Base-by-base conservation (phyloP, 2,113 vertebrate genomes). In the Muntiacus reevesi region DNA sequence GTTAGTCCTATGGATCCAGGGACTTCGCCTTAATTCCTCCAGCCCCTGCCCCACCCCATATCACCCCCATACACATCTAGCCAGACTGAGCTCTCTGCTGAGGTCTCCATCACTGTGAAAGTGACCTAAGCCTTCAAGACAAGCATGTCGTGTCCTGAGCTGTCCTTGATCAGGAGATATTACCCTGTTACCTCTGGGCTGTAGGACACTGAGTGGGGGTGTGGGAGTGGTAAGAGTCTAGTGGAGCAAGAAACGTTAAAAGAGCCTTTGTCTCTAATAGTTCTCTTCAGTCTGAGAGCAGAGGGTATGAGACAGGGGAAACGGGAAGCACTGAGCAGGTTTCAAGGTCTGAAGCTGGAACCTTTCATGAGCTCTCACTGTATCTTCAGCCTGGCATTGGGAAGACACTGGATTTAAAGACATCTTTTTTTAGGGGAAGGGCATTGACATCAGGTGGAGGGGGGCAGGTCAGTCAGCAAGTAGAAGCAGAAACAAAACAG, bases 401-500 rank as follows among this genome's bases (percentile, higher is more conserved):
- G 60, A 71, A 28, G 67, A 47, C 30, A 83, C 3, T 78, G 84
- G 17, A 90, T 64, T 64, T 79, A 92, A 96, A 97, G 54, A 52
- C 28, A 16, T 17, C 11, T 45, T 6, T 92, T 92, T 93, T 59
- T 91, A 79, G 43, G 25, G 36, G 45, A 91, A 67, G 50, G 74
- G 10, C 15, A 82, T 28, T 92, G 79, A 55, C 43, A 55, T 21
- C 28, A 83, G 30, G 55, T 62, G 3, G 33, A 28, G 30, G 12
- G 2, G 55, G 2, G 6, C 23, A 40, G 50, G 13, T 87, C 47
- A 50, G 15, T 43, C 47, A 52, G 47, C 79, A 96, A 95, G 13
- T 45, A 91, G 82, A 95, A 96, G 40, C 76, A 87, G 79, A 95
- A 93, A 79, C 88, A 7, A 94, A 91, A 89, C 28, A 62, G 50